Evolutionary conservation across 2,113 vertebrate species (phyloP), one percentile per base, ranked within the genome.

Genomic region (Cebus imitator): DNA sequence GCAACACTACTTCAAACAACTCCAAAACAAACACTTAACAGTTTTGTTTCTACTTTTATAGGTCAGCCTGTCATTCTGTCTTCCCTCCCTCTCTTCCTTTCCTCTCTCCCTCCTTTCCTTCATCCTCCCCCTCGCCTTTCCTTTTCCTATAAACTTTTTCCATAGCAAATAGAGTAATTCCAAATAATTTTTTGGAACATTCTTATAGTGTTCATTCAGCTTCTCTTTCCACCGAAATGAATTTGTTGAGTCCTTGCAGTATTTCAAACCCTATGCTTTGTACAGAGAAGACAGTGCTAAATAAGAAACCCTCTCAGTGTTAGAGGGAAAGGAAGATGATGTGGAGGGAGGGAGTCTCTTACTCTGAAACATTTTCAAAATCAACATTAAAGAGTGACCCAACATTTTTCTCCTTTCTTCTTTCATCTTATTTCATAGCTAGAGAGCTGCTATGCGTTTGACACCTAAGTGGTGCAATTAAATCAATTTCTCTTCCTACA

Each of bases 301-400:
- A 27, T 81, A 64, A 85, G 78, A 73, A 21, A 40, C 25, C 13
- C 17, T 75, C 35, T 79, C 17, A 13, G 37, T 94, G 73, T 90
- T 90, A 76, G 61, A 87, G 70, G 25, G 37, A 20, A 50, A 50
- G 52, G 45, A 79, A 50, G 32, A 43, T 68, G 50, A 87, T 81
- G 32, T 79, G 40, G 57, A 7, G 30, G 25, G 18, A 58, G 32
- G 50, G 18, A n/a, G 23, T 79, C 30, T 88, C 21, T 88, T 85
- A 91, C 45, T 91, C 32, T 70, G 32, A 93, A 92, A 57, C 43
- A 21, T 58, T 93, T 97, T 93, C 6, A 79, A 90, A 96, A 82
- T 70, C 30, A 55, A 75, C 92, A 76, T 82, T 61, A 32, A 79
- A 92, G 80, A 64, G 16, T 70, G 27, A 73, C 30, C 50, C 73